Percentiles rank a stretch among this genome's conserved stretches.
Evolutionary conservation across 2,113 vertebrate genomes (phyloP).

Genomic region (Syngnathoides biaculeatus): DNA sequence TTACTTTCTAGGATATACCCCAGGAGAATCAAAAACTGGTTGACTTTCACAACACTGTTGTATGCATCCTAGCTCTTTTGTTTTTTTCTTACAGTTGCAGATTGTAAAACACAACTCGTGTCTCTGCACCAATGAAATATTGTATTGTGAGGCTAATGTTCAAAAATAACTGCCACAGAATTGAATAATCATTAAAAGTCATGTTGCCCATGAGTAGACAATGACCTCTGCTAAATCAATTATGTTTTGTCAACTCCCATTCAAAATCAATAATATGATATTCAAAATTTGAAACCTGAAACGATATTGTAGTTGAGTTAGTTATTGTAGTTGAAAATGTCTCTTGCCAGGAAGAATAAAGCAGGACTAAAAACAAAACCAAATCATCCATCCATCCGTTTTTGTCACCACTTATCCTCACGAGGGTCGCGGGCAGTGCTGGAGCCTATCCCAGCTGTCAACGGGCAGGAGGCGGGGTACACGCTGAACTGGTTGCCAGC

Average conservation of each 20-base stretch:
- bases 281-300: not conserved
- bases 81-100: not conserved
- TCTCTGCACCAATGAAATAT: too few species aligned
- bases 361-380: too few species aligned
- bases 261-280: not conserved
- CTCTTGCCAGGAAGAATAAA: not conserved
- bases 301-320: too few species aligned
- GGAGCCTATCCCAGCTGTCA: too few species aligned
- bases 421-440: too few species aligned
- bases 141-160: not conserved
- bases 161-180: not conserved
- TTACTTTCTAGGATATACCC: not conserved
- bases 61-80: not conserved
- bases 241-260: not conserved
- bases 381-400: too few species aligned
- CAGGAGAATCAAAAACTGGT: not conserved
- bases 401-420: too few species aligned
- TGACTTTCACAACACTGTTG: not conserved
- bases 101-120: not conserved
- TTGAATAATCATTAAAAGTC: not conserved
- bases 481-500: too few species aligned
- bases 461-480: too few species aligned
- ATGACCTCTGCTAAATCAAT: not conserved
- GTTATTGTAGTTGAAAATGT: not conserved
- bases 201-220: not conserved